phyloP scores from a whole-genome alignment of 2,888 invertebrate species.

The Agonopterix heracliana region DNA sequence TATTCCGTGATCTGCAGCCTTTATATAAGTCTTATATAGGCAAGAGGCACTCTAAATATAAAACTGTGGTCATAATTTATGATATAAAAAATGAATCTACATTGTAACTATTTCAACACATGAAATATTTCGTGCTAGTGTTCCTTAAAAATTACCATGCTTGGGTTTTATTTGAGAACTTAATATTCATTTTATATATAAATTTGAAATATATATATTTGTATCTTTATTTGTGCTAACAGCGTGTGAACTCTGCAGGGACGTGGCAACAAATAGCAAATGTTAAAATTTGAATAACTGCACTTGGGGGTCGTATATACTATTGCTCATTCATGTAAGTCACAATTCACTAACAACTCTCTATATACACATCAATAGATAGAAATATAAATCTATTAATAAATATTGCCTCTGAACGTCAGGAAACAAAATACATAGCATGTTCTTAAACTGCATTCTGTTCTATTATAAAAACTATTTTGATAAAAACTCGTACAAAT shows the following conservation, averaged over 20 bases:
- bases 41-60: slow-evolving; percentile 81
- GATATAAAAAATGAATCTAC: slow-evolving; percentile 69
- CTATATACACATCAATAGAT: slow-evolving; percentile 73
- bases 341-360: slow-evolving; percentile 55
- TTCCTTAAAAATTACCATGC: slow-evolving; percentile 55
- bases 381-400: slow-evolving; percentile 80
- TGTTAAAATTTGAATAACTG: slow-evolving; percentile 78
- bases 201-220: slow-evolving; percentile 11
- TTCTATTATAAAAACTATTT: slow-evolving; percentile 73
- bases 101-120: slow-evolving; percentile 58
- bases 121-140: slow-evolving; percentile 66
- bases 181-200: background rate
- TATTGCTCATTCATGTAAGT: slow-evolving; percentile 52
- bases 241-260: slow-evolving; percentile 66
- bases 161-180: slow-evolving; percentile 27
- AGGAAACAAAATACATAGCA: slow-evolving; percentile 70
- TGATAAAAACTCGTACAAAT: slow-evolving; percentile 74
- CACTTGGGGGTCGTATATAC: slow-evolving; percentile 63
- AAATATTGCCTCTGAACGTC: slow-evolving; percentile 79
- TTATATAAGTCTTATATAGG: slow-evolving; percentile 77
- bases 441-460: slow-evolving; percentile 63
- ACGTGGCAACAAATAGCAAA: slow-evolving; percentile 61
- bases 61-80: slow-evolving; percentile 76
- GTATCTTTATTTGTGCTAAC: slow-evolving; percentile 61
- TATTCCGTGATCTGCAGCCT: slow-evolving; percentile 77